Conservation (phyloP, 1,140 invertebrate species). For the Holotrichia oblita region DNA sequence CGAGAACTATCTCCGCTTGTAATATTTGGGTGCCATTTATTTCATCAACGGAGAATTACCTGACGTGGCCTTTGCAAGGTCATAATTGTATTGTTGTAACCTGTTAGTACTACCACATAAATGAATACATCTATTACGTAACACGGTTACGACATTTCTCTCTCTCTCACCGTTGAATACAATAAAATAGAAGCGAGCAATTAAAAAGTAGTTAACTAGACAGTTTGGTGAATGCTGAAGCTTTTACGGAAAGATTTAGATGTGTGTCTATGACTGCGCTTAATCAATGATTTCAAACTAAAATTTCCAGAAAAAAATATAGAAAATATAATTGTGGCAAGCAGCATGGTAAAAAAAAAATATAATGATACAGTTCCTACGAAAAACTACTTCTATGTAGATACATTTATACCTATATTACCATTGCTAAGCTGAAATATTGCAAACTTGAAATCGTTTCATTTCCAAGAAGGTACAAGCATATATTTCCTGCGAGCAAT, state of each 20-base stretch:
- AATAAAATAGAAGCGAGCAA: not conserved
- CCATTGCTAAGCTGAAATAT: not conserved
- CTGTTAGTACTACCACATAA: not conserved
- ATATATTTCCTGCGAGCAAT: not conserved
- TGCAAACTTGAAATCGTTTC: not conserved
- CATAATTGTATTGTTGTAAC: not conserved
- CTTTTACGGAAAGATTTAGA: not conserved
- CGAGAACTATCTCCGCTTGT: conserved; percentile 3
- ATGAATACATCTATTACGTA: not conserved
- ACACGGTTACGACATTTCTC: not conserved
- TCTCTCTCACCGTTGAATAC: not conserved
- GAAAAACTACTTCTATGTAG: too few relatives aligned
- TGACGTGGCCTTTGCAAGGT: conserved; percentile 24
- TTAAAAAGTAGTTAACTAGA: not conserved
- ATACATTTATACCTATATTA: too few relatives aligned
- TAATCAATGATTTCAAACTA: too few relatives aligned
- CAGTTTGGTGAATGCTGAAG: not conserved
- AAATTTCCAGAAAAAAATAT: too few relatives aligned
- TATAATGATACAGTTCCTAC: too few relatives aligned
- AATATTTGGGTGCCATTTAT: conserved; percentile 15
- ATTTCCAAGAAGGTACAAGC: not conserved
- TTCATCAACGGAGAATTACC: not conserved
- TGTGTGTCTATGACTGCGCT: too few relatives aligned
- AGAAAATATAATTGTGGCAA: too few relatives aligned
- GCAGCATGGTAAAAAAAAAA: too few relatives aligned